Base-by-base conservation (phyloP, 2,113 vertebrate species). In the Eptesicus fuscus region DNA sequence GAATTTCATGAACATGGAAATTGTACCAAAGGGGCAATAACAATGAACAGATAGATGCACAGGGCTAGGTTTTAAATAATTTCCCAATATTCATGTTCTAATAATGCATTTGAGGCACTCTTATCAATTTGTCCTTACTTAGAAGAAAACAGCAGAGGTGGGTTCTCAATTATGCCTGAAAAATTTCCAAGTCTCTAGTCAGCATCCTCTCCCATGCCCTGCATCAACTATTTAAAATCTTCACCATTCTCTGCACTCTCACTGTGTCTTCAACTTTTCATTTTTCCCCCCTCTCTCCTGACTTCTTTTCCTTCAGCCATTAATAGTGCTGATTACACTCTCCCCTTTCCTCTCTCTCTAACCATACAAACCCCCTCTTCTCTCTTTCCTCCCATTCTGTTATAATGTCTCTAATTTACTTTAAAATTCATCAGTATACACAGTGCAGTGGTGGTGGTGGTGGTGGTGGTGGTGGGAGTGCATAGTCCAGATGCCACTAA, bases 21-120 rank as follows among this genome's bases (percentile, higher is more conserved):
- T 32, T 69, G 42, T n/a, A 79, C 59, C 95, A 78, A 76, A 78
- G n/a, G 47, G 87, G 76, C n/a, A 25, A 6, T 80, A 70, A 93
- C 56, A 79, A 89, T 23, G 49, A 95, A 88, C 63, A 85, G 42
- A 76, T 22, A 85, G 47, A 71, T 25, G 12, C 13, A 18, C 28
- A 82, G 12, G 37, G 56, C 37, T 42, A 59, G 23, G 18, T 84
- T 93, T 78, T 90, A 92, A 79, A 92, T 94, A 79, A 59, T 83
- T 96, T 94, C 35, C 80, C 70, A 87, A 92, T 70, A 92, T 59
- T 18, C 49, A 23, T 30, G 28, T 90, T 95, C 37, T 67, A 95
- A 96, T 92, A 95, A 65, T 44, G 61, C 65, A 96, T 74, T 93
- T 95, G 42, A 93, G 49, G 71, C 9, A 74, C 82, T 87, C 47